These are phyloP conservation scores for Cygnus olor DNA, from an alignment of 2,797 vertebrate species.

Conservation along the genomic window DNA sequence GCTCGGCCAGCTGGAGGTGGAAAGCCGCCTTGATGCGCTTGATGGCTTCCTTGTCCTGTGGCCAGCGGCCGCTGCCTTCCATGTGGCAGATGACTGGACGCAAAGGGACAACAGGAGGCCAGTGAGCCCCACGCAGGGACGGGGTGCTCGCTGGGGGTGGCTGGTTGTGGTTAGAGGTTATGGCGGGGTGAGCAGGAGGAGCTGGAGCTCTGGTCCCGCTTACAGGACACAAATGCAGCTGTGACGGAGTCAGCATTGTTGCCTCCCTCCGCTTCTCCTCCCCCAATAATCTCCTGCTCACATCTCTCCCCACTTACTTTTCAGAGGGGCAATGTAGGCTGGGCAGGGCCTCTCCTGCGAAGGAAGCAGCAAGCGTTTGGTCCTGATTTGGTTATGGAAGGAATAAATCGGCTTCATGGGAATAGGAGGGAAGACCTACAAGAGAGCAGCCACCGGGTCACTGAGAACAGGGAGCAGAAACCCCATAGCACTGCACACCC, in stretches of 20 bases:
- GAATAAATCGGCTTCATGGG: slow-evolving; percentile 84
- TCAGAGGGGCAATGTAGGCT: slow-evolving; percentile 88
- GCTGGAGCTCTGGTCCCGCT: neutral
- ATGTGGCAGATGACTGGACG: slow-evolving; percentile 92
- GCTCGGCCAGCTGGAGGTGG: slow-evolving; percentile 88
- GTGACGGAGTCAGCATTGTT: fast-evolving
- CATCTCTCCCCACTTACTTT: slow-evolving; percentile 76
- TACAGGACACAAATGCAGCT: neutral
- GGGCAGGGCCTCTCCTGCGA: slow-evolving; percentile 87
- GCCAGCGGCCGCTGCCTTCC: slow-evolving; percentile 98
- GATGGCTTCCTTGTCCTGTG: slow-evolving; percentile 88
- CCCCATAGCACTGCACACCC: fast-evolving
- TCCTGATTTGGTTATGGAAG: slow-evolving; percentile 79
- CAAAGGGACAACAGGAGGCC: neutral
- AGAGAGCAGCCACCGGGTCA: neutral
- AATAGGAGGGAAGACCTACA: slow-evolving; percentile 90
- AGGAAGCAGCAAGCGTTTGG: slow-evolving; percentile 81
- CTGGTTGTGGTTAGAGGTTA: neutral
- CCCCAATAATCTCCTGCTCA: neutral
- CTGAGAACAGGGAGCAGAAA: neutral
- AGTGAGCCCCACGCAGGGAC: neutral
- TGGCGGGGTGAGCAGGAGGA: neutral
- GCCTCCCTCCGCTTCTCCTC: neutral
- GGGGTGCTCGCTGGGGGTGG: neutral
- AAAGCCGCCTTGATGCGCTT: slow-evolving; percentile 91